These are phyloP conservation scores for Parauchenoglanis ngamensis DNA, from an alignment of 2,797 vertebrate species.

Conservation along the genomic window DNA sequence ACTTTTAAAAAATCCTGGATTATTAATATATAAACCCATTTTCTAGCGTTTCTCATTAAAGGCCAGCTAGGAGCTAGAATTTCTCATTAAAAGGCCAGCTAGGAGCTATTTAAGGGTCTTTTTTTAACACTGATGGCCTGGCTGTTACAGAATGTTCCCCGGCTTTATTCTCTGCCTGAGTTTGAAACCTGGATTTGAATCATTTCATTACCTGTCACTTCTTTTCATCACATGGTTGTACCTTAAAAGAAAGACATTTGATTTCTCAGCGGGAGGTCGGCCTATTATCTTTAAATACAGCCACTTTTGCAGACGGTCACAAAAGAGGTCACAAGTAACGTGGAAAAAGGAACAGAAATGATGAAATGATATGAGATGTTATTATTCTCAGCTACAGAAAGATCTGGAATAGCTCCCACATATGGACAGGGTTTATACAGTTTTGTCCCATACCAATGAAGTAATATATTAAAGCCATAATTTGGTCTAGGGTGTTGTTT, in stretches of 20 bases:
- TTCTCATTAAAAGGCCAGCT: conserved; percentile 4
- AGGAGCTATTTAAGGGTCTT: background rate
- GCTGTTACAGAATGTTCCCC: conserved; percentile 18
- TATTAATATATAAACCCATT: background rate
- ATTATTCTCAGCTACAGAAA: conserved; percentile 12
- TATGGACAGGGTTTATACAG: background rate
- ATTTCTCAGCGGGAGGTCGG: conserved; percentile 23
- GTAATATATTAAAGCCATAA: background rate
- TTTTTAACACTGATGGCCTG: background rate
- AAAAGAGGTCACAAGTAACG: background rate
- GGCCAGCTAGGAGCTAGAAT: background rate
- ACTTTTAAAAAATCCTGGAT: background rate
- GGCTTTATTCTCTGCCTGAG: background rate
- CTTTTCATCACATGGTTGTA: conserved; percentile 26
- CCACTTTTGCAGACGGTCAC: conserved; percentile 1
- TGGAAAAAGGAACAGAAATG: background rate
- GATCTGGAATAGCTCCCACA: background rate
- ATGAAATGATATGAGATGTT: background rate
- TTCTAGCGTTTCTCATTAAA: background rate
- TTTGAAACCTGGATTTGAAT: conserved; percentile 27
- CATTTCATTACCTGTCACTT: conserved; percentile 16
- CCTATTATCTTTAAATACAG: conserved; percentile 24
- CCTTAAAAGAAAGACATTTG: conserved; percentile 20
- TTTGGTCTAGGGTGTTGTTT: background rate
- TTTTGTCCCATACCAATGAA: conserved; percentile 3